Evolutionary conservation across 2,113 vertebrate species (phyloP).

Genomic region (Castor canadensis): DNA sequence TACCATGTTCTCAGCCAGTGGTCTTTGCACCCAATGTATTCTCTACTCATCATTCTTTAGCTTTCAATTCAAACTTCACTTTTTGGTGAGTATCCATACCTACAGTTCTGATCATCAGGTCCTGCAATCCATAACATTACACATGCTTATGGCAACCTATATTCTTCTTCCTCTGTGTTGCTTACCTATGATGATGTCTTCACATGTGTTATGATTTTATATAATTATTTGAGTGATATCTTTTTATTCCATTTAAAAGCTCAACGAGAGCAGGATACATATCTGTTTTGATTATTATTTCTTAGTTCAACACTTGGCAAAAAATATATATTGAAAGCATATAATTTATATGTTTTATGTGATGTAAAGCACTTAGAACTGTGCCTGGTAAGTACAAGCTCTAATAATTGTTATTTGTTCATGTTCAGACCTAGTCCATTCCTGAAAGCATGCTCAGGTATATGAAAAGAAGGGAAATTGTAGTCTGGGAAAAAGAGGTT

Average conservation of each 20-base stretch:
- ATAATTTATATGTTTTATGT: not conserved
- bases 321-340: not conserved
- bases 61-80: not conserved
- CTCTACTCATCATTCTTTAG: not conserved
- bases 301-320: not conserved
- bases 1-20: not conserved
- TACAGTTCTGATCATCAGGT: not conserved
- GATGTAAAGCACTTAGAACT: not conserved
- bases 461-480: not conserved
- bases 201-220: not conserved
- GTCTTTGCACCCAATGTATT: not conserved
- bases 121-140: too few relatives aligned
- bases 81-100: not conserved
- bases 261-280: not conserved
- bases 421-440: not conserved
- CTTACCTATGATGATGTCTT: not conserved
- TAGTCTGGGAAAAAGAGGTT: constrained; percentile 14
- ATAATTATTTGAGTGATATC: not conserved
- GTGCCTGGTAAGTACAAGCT: not conserved
- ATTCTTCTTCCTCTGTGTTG: not conserved
- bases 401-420: not conserved
- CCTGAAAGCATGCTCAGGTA: not conserved
- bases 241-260: not conserved
- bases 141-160: too few relatives aligned
- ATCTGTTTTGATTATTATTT: not conserved